Evolutionary conservation across 2,113 vertebrate genomes (phyloP).

Genomic region (Dipodomys merriami): DNA sequence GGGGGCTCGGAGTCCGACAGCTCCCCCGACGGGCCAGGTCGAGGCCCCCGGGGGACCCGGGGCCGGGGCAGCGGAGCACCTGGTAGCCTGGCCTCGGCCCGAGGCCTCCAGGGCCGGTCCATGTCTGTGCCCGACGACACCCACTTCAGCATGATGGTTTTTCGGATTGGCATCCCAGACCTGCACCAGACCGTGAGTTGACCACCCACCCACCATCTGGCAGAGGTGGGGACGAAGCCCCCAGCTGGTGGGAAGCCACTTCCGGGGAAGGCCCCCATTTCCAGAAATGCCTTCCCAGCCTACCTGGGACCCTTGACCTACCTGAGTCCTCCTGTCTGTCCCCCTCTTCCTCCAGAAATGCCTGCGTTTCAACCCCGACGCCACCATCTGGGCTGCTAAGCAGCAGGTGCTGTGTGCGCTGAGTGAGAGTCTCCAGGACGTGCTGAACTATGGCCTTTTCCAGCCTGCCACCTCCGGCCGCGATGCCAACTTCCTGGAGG

Average conservation of each 20-base stretch:
- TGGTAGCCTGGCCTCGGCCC: constrained; percentile 82
- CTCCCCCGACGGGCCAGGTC: constrained; percentile 86
- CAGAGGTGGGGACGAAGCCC: background rate
- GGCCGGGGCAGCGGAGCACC: constrained; percentile 67
- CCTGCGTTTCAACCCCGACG: constrained; percentile 94
- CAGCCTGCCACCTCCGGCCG: constrained; percentile 95
- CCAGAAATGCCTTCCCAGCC: background rate
- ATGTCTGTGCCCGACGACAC: constrained; percentile 89
- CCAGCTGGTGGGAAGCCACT: background rate
- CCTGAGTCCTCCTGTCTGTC: constrained; percentile 6
- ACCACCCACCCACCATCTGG: rapidly evolving
- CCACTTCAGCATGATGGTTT: constrained; percentile 96
- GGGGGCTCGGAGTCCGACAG: constrained; percentile 93
- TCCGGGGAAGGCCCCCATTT: too few relatives aligned
- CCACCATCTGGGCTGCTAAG: constrained; percentile 95
- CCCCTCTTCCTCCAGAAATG: constrained; percentile 89
- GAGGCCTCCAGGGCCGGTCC: constrained; percentile 89
- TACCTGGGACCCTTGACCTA: background rate
- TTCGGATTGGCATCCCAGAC: constrained; percentile 95
- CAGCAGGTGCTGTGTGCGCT: constrained; percentile 95
- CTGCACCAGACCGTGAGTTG: constrained; percentile 95
- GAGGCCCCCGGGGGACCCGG: constrained; percentile 84
- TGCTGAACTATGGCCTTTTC: constrained; percentile 96
- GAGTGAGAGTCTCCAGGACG: constrained; percentile 93
- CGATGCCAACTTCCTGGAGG: constrained; percentile 95